These are phyloP conservation scores for Micrastur ruficollis DNA, from an alignment of 2,797 vertebrate species.

Conservation along the genomic window DNA sequence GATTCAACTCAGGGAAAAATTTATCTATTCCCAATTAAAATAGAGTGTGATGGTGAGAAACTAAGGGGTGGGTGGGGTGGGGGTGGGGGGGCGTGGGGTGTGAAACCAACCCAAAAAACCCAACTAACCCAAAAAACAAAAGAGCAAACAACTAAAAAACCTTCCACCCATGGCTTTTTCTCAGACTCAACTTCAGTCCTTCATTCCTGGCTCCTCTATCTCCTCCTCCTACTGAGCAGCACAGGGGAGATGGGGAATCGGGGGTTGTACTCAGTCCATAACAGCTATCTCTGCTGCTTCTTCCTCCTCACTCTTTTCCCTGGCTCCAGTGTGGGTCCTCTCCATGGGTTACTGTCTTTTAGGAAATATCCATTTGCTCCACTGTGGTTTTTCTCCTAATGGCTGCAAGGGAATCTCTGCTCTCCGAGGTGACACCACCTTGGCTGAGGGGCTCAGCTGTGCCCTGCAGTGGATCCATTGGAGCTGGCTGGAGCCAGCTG, in stretches of 20 bases:
- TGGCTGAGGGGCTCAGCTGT: rapidly evolving
- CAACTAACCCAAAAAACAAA: no score
- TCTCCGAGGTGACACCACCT: rapidly evolving
- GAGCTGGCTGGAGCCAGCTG: not conserved
- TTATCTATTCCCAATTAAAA: not conserved
- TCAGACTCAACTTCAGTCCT: not conserved
- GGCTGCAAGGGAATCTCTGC: not conserved
- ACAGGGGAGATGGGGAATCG: not conserved
- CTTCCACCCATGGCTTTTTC: not conserved
- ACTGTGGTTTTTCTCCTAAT: not conserved
- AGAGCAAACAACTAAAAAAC: not conserved
- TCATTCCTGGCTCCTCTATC: not conserved
- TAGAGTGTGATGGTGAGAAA: not conserved
- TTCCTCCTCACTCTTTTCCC: not conserved
- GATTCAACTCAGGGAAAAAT: not conserved
- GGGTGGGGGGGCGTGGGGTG: no score
- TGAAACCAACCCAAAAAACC: no score
- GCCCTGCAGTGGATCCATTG: rapidly evolving
- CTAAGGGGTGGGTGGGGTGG: no score
- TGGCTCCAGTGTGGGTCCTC: not conserved
- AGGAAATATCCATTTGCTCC: not conserved
- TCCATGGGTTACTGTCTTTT: not conserved
- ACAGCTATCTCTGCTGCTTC: not conserved
- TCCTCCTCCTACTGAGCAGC: not conserved
- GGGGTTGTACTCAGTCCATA: not conserved